Evolutionary conservation across 2,797 vertebrate species (phyloP), one percentile per base, ranked within the genome.

Genomic region (Alca torda): DNA sequence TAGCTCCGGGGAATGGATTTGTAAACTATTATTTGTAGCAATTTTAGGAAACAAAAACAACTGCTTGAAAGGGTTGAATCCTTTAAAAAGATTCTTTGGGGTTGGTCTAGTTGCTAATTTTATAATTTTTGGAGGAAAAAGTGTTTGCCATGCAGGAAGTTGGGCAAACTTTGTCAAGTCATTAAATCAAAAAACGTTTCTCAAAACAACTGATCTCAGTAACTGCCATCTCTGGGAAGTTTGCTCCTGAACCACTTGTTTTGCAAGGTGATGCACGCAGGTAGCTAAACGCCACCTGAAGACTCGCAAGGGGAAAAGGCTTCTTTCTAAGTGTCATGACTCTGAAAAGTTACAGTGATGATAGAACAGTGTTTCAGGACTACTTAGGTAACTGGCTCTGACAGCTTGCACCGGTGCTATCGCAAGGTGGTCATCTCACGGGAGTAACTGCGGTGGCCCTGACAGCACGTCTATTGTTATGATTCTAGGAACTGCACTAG

Each of bases 391-490:
- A 82, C 68, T 41, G 72, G 50, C 30, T 86, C 54, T 95, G 78
- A 93, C 64, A 89, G 61, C 76, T 87, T 93, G 76, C 86, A 76
- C 70, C 60, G 59, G 64, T 69, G 54, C 77, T 87, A 9, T 56
- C 81, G 51, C 75, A 92, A 65, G 37, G 69, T 93, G 87, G 51
- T 92, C 7, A 3, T 85, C 73, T 84, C 91, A 70, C 46, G 35
- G 74, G 13, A 84, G 50, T 76, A 93, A 68, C 64, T 53, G 68
- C 5, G n/a, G 89, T 84, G 72, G n/a, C 73, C 50, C 73, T 95
- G 86, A 95, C 87, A 94, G 87, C 56, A 46, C 51, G 37, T 69
- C 91, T 95, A 68, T 75, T 95, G 56, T 83, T 95, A 63, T n/a
- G 50, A 76, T 91, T 89, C 74, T 64, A 77, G 70, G 35, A 92